These are phyloP conservation scores for Trinorchestia longiramus DNA, from an alignment of 1,140 invertebrate species.

Conservation along the genomic window DNA sequence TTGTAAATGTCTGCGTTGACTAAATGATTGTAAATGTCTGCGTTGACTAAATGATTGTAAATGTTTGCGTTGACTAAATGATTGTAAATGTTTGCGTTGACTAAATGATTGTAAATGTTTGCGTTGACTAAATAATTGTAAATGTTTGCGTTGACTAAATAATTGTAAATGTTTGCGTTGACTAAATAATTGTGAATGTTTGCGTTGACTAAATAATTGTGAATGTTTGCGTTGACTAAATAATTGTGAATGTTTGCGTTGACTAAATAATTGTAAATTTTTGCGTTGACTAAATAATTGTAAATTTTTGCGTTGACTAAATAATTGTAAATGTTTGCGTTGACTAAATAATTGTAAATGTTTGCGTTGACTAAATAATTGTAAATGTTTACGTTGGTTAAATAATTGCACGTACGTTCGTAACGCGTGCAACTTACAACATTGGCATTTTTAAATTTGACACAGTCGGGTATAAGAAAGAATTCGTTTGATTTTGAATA, in stretches of 20 bases:
- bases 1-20: too few relatives aligned
- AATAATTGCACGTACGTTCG: neutral
- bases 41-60: neutral
- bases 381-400: neutral
- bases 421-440: neutral
- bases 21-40: too few relatives aligned
- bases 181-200: too few relatives aligned
- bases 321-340: too few relatives aligned
- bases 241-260: too few relatives aligned
- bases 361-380: neutral
- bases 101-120: too few relatives aligned
- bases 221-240: neutral
- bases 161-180: too few relatives aligned
- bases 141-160: neutral
- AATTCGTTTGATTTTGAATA: neutral
- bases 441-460: neutral
- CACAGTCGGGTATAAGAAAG: neutral
- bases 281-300: neutral
- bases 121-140: neutral
- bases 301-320: neutral
- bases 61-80: neutral
- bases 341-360: too few relatives aligned
- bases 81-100: too few relatives aligned
- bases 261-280: too few relatives aligned
- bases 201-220: neutral